Base-by-base conservation (phyloP, 2,113 vertebrate species). In the Aepyceros melampus region DNA sequence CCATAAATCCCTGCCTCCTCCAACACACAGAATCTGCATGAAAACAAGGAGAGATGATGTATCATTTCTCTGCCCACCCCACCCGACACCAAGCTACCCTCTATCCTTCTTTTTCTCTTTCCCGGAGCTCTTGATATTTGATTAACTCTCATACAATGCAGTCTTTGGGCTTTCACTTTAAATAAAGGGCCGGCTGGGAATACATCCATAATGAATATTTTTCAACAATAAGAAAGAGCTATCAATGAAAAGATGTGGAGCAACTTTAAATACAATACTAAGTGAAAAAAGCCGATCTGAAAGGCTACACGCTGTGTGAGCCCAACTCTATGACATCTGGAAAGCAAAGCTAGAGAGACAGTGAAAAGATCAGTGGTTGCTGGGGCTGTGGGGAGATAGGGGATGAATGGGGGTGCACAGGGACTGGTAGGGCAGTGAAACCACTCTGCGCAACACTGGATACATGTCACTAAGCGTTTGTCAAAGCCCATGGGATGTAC, bases 41-140 rank as follows among this genome's bases (percentile, higher is more conserved):
- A 64, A 27, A 13, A 15, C 36, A 1, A 10, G 2, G 1, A 21
- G 25, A 79, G 36, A 4, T 8, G 55, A 31, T 3, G 6, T 4
- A 0, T 25, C 14, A 7, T 3, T 10, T 94, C 31, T 67, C 51
- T 16, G 13, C 14, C 17, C 2, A 16, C 4, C 14, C 15, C 2
- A 6, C 8, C 1, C 11, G 16, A 3, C 19, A 29, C 17, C 25
- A 56, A 56, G 33, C 23, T 36, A 43, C 25, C 43, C 7, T 58
- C 21, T 49, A 29, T 2, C 11, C 14, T 55, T 88, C n/a, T 33
- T 87, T 78, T 84, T 84, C 49, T 36, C 2, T n/a, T 71, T 58
- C 31, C 43, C 12, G 5, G 47, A 82, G 21, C 31, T 94, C 43
- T 88, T 36, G 16, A 12, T 94, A 15, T 84, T 96, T 93, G 47